Evolutionary conservation across 2,113 vertebrate species (phyloP).

Genomic region (Pedetes capensis): DNA sequence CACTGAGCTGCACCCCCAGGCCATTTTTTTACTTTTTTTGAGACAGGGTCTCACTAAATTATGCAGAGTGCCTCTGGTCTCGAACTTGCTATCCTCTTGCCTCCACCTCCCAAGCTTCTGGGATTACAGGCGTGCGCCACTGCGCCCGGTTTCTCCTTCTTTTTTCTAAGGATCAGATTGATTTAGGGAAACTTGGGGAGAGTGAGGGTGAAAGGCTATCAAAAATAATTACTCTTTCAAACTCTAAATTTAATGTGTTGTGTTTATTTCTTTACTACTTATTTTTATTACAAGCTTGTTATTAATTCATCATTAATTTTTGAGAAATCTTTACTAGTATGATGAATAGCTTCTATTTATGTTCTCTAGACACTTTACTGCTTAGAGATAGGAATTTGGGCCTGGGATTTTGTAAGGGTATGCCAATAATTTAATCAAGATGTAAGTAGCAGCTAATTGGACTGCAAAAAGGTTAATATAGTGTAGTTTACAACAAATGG

Average conservation of each 20-base stretch:
- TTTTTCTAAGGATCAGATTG: background rate
- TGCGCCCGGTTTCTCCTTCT: too few relatives aligned
- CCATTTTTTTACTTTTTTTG: too few relatives aligned
- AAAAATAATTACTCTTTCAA: background rate
- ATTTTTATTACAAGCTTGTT: background rate
- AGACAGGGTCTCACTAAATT: too few relatives aligned
- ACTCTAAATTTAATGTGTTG: background rate
- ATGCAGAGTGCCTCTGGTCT: too few relatives aligned
- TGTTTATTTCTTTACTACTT: background rate
- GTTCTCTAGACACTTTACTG: background rate
- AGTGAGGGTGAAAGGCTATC: background rate
- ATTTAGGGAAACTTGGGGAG: background rate
- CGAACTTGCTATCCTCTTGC: too few relatives aligned
- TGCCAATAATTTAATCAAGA: background rate
- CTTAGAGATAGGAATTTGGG: background rate
- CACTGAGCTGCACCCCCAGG: too few relatives aligned
- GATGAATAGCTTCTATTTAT: background rate
- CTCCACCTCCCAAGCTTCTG: too few relatives aligned
- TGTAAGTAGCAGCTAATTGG: background rate
- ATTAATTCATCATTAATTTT: conserved; percentile 9
- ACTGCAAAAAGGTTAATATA: background rate
- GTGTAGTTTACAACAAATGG: background rate
- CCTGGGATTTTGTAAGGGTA: background rate
- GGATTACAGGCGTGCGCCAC: too few relatives aligned
- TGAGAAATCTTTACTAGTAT: background rate